These are phyloP conservation scores for Myotis davidii DNA, from an alignment of 2,113 vertebrate species.

Conservation along the genomic window DNA sequence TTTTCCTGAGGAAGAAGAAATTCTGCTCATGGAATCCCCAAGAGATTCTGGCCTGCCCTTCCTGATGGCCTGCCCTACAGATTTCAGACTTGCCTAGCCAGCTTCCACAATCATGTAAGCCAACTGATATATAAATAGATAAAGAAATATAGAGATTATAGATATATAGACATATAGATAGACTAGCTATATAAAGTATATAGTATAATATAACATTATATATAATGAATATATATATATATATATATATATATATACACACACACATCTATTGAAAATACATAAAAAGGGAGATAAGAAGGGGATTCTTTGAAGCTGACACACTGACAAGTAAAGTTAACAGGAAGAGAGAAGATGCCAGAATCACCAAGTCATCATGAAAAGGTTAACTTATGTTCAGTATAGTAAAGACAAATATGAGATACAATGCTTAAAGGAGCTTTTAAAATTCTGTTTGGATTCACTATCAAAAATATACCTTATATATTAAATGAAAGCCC, in stretches of 20 bases:
- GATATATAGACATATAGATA: too few relatives aligned
- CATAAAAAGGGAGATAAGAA: constrained; percentile 15
- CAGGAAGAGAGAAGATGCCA: background rate
- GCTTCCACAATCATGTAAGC: background rate
- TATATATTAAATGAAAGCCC: constrained; percentile 31
- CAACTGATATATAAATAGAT: background rate
- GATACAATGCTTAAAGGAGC: constrained; percentile 4
- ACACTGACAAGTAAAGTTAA: constrained; percentile 17
- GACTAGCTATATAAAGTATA: background rate
- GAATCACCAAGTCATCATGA: background rate
- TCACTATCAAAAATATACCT: constrained; percentile 45
- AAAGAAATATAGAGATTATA: background rate
- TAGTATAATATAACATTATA: too few relatives aligned
- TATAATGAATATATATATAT: too few relatives aligned
- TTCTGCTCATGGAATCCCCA: background rate
- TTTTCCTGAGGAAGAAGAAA: constrained; percentile 18
- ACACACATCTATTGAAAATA: background rate
- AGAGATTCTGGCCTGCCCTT: background rate
- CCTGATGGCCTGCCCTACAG: background rate
- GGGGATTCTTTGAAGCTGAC: background rate
- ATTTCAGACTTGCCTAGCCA: constrained; percentile 30
- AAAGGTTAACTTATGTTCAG: constrained; percentile 13
- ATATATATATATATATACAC: too few relatives aligned
- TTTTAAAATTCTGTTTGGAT: constrained; percentile 46
- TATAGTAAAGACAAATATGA: background rate